Evolutionary conservation across 2,888 invertebrate genomes (phyloP), one percentile per base, ranked within the genome.

Genomic region (Antheraea assamensis): DNA sequence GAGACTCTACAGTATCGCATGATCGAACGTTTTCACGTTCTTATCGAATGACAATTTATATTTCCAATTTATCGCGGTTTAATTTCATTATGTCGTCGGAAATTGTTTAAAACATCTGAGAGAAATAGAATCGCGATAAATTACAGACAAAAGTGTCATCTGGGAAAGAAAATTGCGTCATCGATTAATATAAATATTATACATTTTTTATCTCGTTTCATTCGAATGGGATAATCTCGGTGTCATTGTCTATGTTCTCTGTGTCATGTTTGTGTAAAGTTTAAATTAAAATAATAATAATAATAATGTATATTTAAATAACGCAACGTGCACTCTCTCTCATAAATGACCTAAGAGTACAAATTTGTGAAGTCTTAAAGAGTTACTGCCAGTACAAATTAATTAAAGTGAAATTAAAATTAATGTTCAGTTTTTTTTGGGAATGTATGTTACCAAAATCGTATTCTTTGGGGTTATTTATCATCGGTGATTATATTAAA

Each of bases 351-450:
- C 91, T 89, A 94, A 90, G 42, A 95, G 95, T 95, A 95, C 95
- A 95, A 95, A 95, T 92, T 91, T 87, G 87, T 85, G 85, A 93
- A 92, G 93, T 93, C 91, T 93, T 91, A 88, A 89, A 83, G 78
- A 85, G 83, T 88, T 91, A 94, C 88, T 90, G 89, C 89, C 94
- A 95, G 95, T 95, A 95, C 95, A 95, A 95, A 95, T 92, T 92
- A 90, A 90, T 90, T 88, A 89, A 88, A 86, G 27, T 83, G 80
- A 83, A 64, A 64, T 10, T 64, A 76, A 78, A 80, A 83, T 81
- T 76, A 78, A 77, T 75, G 85, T 85, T 88, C 85, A 87, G 88
- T 89, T 92, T 90, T 8, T 92, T 90, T 91, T n/a, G n/a, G n/a
- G n/a, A 87, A 90, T 91, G 90, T 89, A 58, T 91, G 92, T 94